These are phyloP conservation scores for Trinorchestia longiramus DNA, from an alignment of 1,140 invertebrate species.

Conservation along the genomic window DNA sequence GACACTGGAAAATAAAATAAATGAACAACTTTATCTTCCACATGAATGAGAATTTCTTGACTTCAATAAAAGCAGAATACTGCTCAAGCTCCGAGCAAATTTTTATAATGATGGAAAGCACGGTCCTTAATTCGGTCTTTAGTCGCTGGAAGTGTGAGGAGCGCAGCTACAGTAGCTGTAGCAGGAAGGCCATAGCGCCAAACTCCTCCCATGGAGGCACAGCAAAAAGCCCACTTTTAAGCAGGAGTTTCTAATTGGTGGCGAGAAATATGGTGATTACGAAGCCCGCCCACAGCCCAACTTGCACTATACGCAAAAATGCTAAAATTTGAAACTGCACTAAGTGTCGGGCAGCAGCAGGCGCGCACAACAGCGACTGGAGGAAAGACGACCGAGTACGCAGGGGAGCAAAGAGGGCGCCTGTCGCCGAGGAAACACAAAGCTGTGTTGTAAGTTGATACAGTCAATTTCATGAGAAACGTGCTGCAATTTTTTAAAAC, in stretches of 20 bases:
- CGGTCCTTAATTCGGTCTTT: neutral
- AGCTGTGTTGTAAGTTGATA: neutral
- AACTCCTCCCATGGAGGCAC: conserved; percentile 22
- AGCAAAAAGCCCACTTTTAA: conserved; percentile 45
- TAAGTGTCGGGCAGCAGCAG: conserved; percentile 22
- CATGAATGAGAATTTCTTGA: neutral
- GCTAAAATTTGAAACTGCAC: conserved; percentile 23
- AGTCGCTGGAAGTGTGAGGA: conserved; percentile 19
- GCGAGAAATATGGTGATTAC: conserved; percentile 55
- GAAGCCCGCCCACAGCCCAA: conserved; percentile 53
- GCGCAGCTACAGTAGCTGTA: neutral
- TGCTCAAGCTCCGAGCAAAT: neutral
- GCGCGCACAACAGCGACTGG: neutral
- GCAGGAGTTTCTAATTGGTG: conserved; percentile 54
- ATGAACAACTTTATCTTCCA: neutral
- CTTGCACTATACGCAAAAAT: conserved; percentile 47
- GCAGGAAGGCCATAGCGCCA: neutral
- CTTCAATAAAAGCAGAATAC: neutral
- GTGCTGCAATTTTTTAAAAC: neutral
- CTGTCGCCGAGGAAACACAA: neutral
- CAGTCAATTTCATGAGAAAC: neutral
- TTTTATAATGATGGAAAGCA: conserved; percentile 1
- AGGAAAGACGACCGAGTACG: neutral
- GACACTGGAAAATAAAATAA: neutral
- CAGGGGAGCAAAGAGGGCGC: neutral